Base-by-base conservation (phyloP, 2,113 vertebrate species). In the Dissostichus mawsoni region DNA sequence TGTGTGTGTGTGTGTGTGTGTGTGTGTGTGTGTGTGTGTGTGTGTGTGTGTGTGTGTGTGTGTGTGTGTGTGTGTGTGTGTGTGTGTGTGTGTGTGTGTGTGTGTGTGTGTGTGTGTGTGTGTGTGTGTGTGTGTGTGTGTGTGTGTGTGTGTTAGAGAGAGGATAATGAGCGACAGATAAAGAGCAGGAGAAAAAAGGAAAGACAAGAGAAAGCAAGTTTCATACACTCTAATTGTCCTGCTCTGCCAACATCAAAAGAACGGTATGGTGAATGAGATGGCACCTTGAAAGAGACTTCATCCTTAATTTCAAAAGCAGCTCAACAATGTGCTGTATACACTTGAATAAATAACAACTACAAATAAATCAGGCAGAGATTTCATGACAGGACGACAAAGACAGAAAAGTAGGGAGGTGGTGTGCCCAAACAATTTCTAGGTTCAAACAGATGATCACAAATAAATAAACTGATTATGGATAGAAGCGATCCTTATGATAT, bases 201-300 rank as follows among this genome's bases (percentile, higher is more conserved):
- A 63, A 83, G 56, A 58, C 36, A 25, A 83, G 58, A 72, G 14
- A 47, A 83, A 52, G 14, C 64, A 84, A 74, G 84, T 82, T 68
- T 59, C 62, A 71, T 81, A 78, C 57, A 64, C 71, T 65, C 81
- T 88, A 90, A 92, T 88, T 82, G 81, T 93, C 71, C 67, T 78
- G 63, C 36, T 45, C 75, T 51, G 53, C 69, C 41, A 74, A 78
- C 82, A 81, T 87, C 86, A 88, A 82, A 86, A 63, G 47, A 65
- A 48, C 67, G 52, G 50, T 36, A 36, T 20, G 66, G 13, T 12
- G 16, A 33, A 25, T 45, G 83, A 51, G 52, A 80, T 47, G 69
- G 55, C 78, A 50, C 78, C 77, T 82, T 88, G 74, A 88, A 92
- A 88, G 78, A 85, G 85, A 91, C 85, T 85, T 85, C 77, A 88